Percentiles rank a stretch among this genome's conserved stretches.
phyloP scores from a whole-genome alignment of 2,113 vertebrate species.

The Spizaetus ornatus region DNA sequence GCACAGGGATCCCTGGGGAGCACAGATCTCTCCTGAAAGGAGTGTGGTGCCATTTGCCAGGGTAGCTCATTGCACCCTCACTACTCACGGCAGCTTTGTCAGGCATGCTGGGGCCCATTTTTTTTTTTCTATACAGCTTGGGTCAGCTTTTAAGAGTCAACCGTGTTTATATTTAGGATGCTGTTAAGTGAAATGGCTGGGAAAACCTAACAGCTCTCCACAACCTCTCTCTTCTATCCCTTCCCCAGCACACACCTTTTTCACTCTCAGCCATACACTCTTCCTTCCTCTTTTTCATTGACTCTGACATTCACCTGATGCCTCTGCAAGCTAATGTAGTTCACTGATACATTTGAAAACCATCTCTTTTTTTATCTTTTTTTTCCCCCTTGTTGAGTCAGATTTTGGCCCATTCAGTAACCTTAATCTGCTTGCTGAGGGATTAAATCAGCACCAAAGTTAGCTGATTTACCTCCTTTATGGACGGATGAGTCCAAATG shows the following conservation, averaged over 20 bases:
- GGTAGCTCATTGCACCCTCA: background rate
- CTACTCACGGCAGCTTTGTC: background rate
- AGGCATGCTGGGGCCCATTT: background rate
- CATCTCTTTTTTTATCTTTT: rapidly evolving
- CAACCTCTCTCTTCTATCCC: background rate
- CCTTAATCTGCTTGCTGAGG: background rate
- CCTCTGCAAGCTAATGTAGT: background rate
- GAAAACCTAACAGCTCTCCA: background rate
- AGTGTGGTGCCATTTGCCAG: background rate
- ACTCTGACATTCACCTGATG: background rate
- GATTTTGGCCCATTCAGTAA: background rate
- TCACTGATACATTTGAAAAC: background rate
- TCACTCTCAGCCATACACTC: background rate
- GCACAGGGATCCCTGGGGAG: background rate
- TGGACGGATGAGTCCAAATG: background rate
- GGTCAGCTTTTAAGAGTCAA: background rate
- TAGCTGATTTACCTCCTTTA: too few species aligned
- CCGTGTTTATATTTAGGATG: background rate
- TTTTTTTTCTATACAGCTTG: background rate
- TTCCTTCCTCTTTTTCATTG: background rate
- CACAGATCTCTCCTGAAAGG: background rate
- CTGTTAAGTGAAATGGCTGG: background rate
- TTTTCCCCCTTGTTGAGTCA: background rate
- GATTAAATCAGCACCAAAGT: background rate
- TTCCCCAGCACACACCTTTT: background rate